Base-by-base conservation (phyloP, 1,140 invertebrate genomes). In the Ceratina calcarata region DNA sequence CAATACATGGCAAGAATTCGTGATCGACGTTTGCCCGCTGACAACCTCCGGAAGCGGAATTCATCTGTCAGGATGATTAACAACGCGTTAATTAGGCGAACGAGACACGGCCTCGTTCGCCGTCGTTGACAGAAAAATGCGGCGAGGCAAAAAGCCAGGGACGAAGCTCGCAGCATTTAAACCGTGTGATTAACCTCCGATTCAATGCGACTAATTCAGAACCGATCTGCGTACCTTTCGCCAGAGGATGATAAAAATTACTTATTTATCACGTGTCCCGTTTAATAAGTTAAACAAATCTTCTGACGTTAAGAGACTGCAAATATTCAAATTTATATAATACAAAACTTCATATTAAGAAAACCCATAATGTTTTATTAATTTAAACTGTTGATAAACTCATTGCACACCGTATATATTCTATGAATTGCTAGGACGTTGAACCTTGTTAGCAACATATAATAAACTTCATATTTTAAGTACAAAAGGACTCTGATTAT, bases 11-110 rank as follows among this genome's bases (percentile, higher is more conserved):
- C 49, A 49, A 24, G 76, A 71, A 72, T 72, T 61, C 49, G 32
- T 64, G 76, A 78, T 78, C 76, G 66, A 62, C 61, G 45, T 24
- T 57, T 67, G 68, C 58, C 51, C 80, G 78, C 58, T 82, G 75
- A 67, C 68, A 72, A 20, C 71, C 37, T 60, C 71, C 78, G 78
- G 78, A 79, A 79, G 53, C 78, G 78, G 78, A 79, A 79, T 79
- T 74, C 78, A 79, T 79, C 78, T 67, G 78, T 79, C 78, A 67
- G 32, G 45, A 79, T 79, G 78, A 79, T 79, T 60, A 79, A 79
- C 78, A 51, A 32, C 62, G 53, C 61, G 78, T 79, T 73, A 79
- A 79, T 79, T 79, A 74, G 71, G 70, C 76, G 60, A 20, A n/a
- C 67, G 24, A 27, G 58, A 70, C 58, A 15, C n/a, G 58, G 51